phyloP scores from a whole-genome alignment of 2,888 invertebrate genomes.

The Nasonia oneida region DNA sequence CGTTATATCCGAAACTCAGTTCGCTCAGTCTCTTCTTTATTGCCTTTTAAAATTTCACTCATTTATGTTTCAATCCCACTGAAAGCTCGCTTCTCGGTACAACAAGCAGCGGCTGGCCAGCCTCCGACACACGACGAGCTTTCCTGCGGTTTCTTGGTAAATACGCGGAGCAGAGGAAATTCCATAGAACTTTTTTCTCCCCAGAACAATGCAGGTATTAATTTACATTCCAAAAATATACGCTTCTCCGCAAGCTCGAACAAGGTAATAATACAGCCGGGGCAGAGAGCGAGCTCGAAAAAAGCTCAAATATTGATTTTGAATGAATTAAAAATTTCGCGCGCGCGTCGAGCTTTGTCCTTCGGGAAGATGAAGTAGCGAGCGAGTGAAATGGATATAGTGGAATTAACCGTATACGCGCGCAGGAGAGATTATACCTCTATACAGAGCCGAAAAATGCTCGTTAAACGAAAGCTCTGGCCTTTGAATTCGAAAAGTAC shows the following conservation, averaged over 20 bases:
- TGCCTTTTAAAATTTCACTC: conserved; percentile 11
- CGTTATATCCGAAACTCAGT: too few species aligned
- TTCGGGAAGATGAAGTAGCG: background rate
- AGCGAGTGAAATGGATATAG: too few species aligned
- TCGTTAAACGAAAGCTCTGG: too few species aligned
- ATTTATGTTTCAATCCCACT: conserved; percentile 13
- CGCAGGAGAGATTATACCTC: too few species aligned
- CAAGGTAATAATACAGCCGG: background rate
- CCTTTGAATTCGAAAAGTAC: too few species aligned
- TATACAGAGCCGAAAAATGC: too few species aligned
- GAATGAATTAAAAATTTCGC: background rate
- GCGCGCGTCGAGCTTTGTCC: too few species aligned
- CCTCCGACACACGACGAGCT: background rate
- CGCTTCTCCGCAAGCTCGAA: background rate
- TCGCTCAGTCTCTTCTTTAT: background rate
- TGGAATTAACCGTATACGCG: too few species aligned
- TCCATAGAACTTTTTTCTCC: background rate
- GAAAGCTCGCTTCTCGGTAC: background rate
- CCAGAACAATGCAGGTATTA: background rate
- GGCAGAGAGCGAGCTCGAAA: background rate
- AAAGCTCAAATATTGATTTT: background rate
- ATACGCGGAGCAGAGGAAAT: background rate
- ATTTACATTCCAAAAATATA: background rate
- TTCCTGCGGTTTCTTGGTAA: background rate
- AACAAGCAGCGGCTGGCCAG: background rate